Base-by-base conservation (phyloP, 1,140 invertebrate species). In the Achroia grisella region DNA sequence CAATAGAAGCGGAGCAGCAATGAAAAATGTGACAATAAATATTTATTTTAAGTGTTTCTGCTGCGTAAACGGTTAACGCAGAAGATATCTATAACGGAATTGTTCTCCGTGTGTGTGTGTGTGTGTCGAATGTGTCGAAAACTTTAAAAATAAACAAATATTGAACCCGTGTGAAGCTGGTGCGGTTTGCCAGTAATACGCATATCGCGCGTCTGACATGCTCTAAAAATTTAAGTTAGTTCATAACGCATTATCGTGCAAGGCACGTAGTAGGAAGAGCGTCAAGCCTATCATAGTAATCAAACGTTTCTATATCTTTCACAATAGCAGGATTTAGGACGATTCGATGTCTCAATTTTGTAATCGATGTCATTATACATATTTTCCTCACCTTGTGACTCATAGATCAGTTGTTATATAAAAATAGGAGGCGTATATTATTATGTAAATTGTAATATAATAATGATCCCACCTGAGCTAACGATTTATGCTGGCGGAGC, bases 321-420 rank as follows among this genome's bases (percentile, higher is more conserved):
- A 49, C 50, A 53, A 58, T 36, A 11, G 17, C 10, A 52, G 39
- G 39, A 57, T 54, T 47, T 48, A 43, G 49, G 45, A 41, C 48
- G 30, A 34, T 17, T 37, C 35, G 35, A 37, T 37, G 30, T 32
- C 10, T 37, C 35, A 14, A 37, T 37, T 37, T 37, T 15, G 35
- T 37, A 37, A 37, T 17, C 35, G 35, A 37, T 37, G 10, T 37
- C 10, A 37, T 37, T 37, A n/a, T 10, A 14, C 10, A 17, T 13
- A 15, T 37, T 37, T 37, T 37, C 35, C 13, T 17, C 35, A 37
- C 13, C 17, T 2, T 8, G n/a, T 23, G 14, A 17, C 17, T 37
- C 13, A 9, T 31, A 31, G 17, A 23, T n/a, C n/a, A n/a, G 17
- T 6, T 31, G 9, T 31, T 31, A 31, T 17, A 17, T 17, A 17